These are phyloP conservation scores for mouse (Mus musculus) DNA, from an alignment of 2,113 vertebrate species.

Conservation along the genomic window DNA sequence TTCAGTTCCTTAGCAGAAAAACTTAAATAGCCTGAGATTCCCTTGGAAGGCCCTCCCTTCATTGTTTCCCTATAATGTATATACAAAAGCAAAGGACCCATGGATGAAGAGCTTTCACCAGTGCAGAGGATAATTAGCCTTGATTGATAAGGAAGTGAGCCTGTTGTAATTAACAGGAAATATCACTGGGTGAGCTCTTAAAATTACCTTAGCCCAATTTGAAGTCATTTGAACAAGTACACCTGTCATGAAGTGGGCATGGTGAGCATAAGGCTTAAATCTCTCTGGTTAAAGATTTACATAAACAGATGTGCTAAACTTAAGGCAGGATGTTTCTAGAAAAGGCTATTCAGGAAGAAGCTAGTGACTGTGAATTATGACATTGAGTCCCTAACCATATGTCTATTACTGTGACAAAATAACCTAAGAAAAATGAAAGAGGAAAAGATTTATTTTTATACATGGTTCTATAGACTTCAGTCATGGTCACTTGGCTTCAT, in stretches of 20 bases:
- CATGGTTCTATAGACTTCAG: neutral
- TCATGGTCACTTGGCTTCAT: neutral
- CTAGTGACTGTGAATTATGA: neutral
- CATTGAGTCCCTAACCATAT: neutral
- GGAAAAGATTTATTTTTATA: neutral
- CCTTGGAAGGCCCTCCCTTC: neutral
- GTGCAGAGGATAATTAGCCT: neutral
- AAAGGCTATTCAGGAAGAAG: neutral
- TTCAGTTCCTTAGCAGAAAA: slow-evolving; percentile 2
- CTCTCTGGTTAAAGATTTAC: neutral
- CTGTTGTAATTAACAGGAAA: neutral
- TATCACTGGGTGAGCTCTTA: neutral
- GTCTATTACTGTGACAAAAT: neutral
- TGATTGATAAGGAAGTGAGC: neutral
- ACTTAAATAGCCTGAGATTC: neutral
- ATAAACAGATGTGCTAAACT: neutral
- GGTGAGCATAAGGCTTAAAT: neutral
- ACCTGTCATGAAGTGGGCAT: neutral
- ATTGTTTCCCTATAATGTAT: neutral
- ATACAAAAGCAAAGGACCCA: neutral
- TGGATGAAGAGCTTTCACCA: neutral
- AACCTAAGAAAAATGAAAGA: neutral
- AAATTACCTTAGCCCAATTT: neutral
- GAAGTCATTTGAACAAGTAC: neutral
- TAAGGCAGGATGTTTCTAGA: neutral